Percentiles rank a stretch among this genome's conserved stretches.
phyloP scores from a whole-genome alignment of 1,140 invertebrate species.

The Drosophila grimshawi region DNA sequence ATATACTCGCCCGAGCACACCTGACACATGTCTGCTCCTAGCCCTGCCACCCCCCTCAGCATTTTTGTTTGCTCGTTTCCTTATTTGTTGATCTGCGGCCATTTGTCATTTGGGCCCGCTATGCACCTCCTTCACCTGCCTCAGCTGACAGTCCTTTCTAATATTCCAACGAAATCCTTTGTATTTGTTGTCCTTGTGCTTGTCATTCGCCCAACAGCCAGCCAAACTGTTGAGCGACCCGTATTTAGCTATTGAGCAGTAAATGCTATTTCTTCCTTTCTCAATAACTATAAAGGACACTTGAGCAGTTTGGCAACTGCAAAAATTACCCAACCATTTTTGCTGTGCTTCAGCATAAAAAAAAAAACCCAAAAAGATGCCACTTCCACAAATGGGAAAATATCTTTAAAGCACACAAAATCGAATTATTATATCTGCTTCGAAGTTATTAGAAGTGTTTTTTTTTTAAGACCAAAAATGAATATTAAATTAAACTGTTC shows the following conservation, averaged over 20 bases:
- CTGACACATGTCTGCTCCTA: slow-evolving; percentile 30
- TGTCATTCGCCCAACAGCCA: neutral
- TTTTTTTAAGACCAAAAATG: too few relatives aligned
- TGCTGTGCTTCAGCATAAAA: too few relatives aligned
- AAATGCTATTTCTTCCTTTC: too few relatives aligned
- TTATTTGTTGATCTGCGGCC: slow-evolving; percentile 50
- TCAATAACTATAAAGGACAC: too few relatives aligned
- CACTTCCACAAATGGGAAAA: too few relatives aligned
- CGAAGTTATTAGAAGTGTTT: too few relatives aligned
- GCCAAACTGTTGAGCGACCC: neutral
- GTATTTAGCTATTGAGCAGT: neutral
- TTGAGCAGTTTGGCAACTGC: too few relatives aligned
- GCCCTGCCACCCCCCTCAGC: neutral
- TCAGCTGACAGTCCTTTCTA: neutral
- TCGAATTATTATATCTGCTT: too few relatives aligned
- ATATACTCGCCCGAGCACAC: neutral
- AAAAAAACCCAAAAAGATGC: too few relatives aligned
- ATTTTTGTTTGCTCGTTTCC: slow-evolving; percentile 35
- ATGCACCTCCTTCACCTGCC: neutral
- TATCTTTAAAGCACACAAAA: too few relatives aligned
- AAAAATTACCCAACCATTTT: too few relatives aligned
- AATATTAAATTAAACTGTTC: too few relatives aligned
- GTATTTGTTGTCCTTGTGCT: neutral
- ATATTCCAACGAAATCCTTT: slow-evolving; percentile 17
- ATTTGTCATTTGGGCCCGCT: slow-evolving; percentile 32